These are phyloP conservation scores for Drosophila saltans DNA, from an alignment of 1,140 invertebrate species.

Conservation along the genomic window DNA sequence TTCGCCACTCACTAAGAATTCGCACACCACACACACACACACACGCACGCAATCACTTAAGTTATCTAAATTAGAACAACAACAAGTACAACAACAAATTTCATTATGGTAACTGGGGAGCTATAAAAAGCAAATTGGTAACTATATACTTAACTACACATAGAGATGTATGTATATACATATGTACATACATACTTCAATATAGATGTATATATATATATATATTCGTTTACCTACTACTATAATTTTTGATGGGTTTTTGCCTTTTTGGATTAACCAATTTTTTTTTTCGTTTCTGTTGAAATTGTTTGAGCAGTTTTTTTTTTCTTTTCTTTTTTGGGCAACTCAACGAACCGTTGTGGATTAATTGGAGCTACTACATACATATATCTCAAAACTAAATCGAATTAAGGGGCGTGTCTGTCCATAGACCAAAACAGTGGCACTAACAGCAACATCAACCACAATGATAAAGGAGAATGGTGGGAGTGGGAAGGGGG, in stretches of 20 bases:
- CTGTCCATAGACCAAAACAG: constrained; percentile 18
- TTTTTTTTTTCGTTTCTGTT: constrained; percentile 16
- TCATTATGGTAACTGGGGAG: constrained; percentile 4
- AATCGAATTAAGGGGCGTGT: constrained; percentile 17
- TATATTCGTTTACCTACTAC: background rate
- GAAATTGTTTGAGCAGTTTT: constrained; percentile 20
- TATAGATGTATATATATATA: background rate
- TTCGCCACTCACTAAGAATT: constrained; percentile 10
- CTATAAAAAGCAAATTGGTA: constrained; percentile 5
- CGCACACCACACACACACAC: background rate
- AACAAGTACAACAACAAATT: background rate
- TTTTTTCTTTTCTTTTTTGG: constrained; percentile 14
- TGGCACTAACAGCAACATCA: too few relatives aligned
- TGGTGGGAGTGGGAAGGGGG: too few relatives aligned
- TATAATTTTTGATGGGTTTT: constrained; percentile 60
- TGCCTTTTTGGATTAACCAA: constrained; percentile 40
- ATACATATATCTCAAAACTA: background rate
- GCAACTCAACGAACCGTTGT: constrained; percentile 52
- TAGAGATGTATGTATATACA: too few relatives aligned
- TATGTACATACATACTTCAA: background rate
- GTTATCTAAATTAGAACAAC: constrained; percentile 4
- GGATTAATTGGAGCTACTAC: constrained; percentile 57
- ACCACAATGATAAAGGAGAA: too few relatives aligned
- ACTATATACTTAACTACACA: too few relatives aligned
- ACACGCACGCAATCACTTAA: background rate